phyloP scores from a whole-genome alignment of 2,888 invertebrate genomes.

The Galeopsomyia nigrocyanea region DNA sequence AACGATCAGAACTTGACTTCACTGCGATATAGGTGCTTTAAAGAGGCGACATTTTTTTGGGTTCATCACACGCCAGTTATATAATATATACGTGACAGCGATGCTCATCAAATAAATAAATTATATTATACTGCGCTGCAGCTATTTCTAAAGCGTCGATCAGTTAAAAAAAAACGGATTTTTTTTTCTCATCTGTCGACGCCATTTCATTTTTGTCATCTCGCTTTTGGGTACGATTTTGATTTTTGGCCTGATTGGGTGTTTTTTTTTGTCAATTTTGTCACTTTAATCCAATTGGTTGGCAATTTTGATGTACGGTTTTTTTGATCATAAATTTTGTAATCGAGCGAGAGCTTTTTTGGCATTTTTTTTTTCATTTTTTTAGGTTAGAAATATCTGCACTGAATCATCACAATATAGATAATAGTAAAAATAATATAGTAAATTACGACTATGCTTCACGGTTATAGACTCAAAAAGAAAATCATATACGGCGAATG shows the following conservation, averaged over 20 bases:
- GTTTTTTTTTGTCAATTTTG: conserved; percentile 44
- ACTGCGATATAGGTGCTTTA: conserved; percentile 30
- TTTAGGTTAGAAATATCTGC: conserved; percentile 66
- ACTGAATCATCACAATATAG: conserved; percentile 53
- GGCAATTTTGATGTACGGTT: not conserved
- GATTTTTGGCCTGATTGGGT: conserved; percentile 55
- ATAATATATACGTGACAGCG: conserved; percentile 46
- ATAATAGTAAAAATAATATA: conserved; percentile 37
- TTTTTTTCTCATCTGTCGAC: conserved; percentile 11
- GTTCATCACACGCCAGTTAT: conserved; percentile 54
- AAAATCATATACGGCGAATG: conserved; percentile 20
- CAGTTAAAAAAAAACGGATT: not conserved
- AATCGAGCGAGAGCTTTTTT: conserved; percentile 38
- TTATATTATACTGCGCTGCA: conserved; percentile 55
- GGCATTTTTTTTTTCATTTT: conserved; percentile 48
- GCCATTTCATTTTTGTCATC: conserved; percentile 21
- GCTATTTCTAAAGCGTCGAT: conserved; percentile 60
- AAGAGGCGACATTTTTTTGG: conserved; percentile 44
- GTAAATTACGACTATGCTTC: conserved; percentile 41
- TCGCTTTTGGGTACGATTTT: conserved; percentile 38
- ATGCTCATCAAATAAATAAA: conserved; percentile 49
- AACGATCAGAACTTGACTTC: conserved; percentile 11
- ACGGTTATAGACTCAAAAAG: conserved; percentile 23
- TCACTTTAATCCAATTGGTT: conserved; percentile 46
- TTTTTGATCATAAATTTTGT: conserved; percentile 5